These are phyloP conservation scores for Sitodiplosis mosellana DNA, from an alignment of 1,140 invertebrate species.

Conservation along the genomic window DNA sequence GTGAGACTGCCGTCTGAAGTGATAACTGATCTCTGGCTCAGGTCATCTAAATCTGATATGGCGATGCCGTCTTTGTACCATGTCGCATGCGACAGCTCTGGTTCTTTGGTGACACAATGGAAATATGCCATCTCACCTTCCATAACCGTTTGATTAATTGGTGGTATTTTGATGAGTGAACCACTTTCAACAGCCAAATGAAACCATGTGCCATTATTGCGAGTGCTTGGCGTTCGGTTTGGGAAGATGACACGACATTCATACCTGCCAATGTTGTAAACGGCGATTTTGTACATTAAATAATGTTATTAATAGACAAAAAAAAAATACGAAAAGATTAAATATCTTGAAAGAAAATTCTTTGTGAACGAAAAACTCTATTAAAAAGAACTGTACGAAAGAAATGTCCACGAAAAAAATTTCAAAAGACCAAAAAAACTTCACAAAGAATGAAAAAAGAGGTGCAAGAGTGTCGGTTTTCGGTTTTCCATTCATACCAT, in stretches of 20 bases:
- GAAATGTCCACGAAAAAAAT: too few relatives aligned
- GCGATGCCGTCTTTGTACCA: conserved; percentile 53
- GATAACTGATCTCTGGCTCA: conserved; percentile 38
- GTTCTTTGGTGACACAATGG: conserved; percentile 55
- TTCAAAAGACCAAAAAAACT: too few relatives aligned
- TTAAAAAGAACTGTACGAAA: too few relatives aligned
- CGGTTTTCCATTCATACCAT: conserved; percentile 49
- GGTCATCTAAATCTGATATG: conserved; percentile 38
- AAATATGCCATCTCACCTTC: conserved; percentile 70
- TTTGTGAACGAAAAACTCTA: too few relatives aligned
- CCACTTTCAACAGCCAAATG: conserved; percentile 60
- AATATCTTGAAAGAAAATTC: too few relatives aligned
- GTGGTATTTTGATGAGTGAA: conserved; percentile 36
- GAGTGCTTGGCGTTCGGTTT: conserved; percentile 59
- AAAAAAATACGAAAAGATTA: too few relatives aligned
- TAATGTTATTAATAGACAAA: too few relatives aligned
- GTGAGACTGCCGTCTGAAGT: conserved; percentile 52
- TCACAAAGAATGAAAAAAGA: too few relatives aligned
- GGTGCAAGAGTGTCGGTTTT: too few relatives aligned
- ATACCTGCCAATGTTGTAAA: too few relatives aligned
- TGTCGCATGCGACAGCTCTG: conserved; percentile 34
- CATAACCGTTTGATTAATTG: conserved; percentile 71
- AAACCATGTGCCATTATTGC: conserved; percentile 78
- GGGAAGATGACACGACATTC: conserved; percentile 78
- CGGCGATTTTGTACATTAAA: too few relatives aligned